Evolutionary conservation across 2,113 vertebrate species (phyloP), one percentile per base, ranked within the genome.

Genomic region (Sylvicapra grimmia): DNA sequence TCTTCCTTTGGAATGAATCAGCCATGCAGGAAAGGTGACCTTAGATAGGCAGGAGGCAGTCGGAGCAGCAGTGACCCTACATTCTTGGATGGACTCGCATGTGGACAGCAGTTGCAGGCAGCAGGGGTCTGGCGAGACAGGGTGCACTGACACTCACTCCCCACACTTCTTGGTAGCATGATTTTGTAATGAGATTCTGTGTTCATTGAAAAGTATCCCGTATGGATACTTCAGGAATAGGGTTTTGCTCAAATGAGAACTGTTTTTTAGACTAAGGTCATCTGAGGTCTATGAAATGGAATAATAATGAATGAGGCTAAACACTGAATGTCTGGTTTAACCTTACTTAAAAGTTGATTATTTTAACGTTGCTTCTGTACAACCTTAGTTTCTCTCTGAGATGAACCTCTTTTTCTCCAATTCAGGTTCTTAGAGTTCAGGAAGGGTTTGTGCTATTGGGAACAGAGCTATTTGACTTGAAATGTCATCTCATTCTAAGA

Each of bases 401-500:
- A 80, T 65, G 47, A 80, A 27, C 82, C 79, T 92, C 9, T 79
- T 93, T 93, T 89, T 54, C 86, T 96, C 61, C 58, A 80, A 47
- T 51, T 94, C 68, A 89, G 83, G 90, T 87, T 86, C 49, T 88
- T 88, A 54, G 68, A 93, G 79, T 95, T 94, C 97, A 31, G 49
- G 93, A 83, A 93, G 31, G 25, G 53, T 44, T 82, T 91, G 56
- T 75, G 65, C 89, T 88, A 4, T 82, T 88, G 93, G 87, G 72
- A 98, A 54, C 93, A 88, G 47, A 97, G 31, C 25, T 93, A 33
- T 98, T 97, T 98, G 94, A 97, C 93, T 98, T 95, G 53, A 98
- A 98, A 98, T 98, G 97, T 97, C 98, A 98, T 97, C 84, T 82
- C 40, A 49, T 93, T 97, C 89, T 96, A 93, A 97, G 97, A 96